These are phyloP conservation scores for Ellobium chinense DNA, from an alignment of 2,888 invertebrate genomes.

Conservation along the genomic window DNA sequence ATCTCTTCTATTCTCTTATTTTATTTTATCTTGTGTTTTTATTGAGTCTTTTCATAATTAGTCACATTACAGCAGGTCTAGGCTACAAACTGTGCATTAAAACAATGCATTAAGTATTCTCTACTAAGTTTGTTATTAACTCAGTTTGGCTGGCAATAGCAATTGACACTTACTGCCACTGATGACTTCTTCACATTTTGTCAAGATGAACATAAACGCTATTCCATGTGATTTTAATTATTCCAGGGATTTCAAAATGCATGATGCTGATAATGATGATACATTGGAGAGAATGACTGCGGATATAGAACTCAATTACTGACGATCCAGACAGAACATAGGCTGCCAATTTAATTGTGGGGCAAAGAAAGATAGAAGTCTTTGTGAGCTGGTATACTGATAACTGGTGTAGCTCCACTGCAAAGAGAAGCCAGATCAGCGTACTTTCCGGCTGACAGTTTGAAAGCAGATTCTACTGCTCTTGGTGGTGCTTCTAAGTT, in stretches of 20 bases:
- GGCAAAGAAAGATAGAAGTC: conserved; percentile 1
- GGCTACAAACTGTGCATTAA: too few species aligned
- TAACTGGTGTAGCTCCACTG: background rate
- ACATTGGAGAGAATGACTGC: background rate
- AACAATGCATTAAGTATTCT: too few species aligned
- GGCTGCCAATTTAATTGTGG: background rate
- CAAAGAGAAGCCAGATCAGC: conserved; percentile 8
- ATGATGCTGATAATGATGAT: background rate
- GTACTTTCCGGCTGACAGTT: background rate
- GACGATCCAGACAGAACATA: background rate
- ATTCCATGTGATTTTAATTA: background rate
- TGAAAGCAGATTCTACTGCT: background rate
- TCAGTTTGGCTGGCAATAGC: too few species aligned
- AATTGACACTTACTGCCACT: too few species aligned
- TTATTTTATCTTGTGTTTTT: too few species aligned
- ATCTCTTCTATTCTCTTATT: too few species aligned
- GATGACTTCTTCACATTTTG: too few species aligned
- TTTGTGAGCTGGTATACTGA: conserved; percentile 4
- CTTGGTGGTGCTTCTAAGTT: background rate
- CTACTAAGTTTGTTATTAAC: too few species aligned
- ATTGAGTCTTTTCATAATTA: too few species aligned
- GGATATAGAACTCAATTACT: too few species aligned
- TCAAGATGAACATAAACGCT: background rate
- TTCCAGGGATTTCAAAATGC: background rate
- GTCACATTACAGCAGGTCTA: too few species aligned